Evolutionary conservation across 2,888 invertebrate species (phyloP).

Genomic region (Cephus runcator): DNA sequence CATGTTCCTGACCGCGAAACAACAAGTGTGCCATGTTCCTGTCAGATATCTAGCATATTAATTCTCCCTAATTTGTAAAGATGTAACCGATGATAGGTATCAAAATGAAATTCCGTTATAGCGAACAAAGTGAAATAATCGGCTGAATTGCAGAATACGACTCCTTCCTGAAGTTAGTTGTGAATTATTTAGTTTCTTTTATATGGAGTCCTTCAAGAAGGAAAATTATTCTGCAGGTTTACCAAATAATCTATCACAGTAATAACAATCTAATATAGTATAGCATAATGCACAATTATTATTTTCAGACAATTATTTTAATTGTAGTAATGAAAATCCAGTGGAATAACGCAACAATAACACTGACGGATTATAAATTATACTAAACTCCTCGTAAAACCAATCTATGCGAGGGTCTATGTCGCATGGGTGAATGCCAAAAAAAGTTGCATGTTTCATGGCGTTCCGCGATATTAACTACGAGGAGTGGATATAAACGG

Average conservation of each 20-base stretch:
- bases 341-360: not conserved
- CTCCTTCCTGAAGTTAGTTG: too few relatives aligned
- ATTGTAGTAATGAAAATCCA: not conserved
- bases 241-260: too few relatives aligned
- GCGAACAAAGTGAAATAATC: not conserved
- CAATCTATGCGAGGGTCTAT: not conserved
- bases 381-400: not conserved
- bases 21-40: slow-evolving; percentile 15
- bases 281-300: too few relatives aligned
- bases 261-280: too few relatives aligned
- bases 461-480: not conserved
- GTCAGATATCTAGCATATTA: slow-evolving; percentile 13
- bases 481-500: not conserved
- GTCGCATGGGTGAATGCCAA: not conserved
- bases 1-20: slow-evolving; percentile 6
- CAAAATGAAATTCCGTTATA: slow-evolving; percentile 1
- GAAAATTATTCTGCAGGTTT: too few relatives aligned
- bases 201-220: too few relatives aligned
- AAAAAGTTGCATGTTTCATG: not conserved
- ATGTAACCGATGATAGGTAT: not conserved
- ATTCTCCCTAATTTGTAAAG: slow-evolving; percentile 5
- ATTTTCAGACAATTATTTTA: not conserved
- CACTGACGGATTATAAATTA: not conserved
- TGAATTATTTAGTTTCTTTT: too few relatives aligned
- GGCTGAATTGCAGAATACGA: too few relatives aligned